Base-by-base conservation (phyloP, 2,888 invertebrate species). In the Cantharis nigra region DNA sequence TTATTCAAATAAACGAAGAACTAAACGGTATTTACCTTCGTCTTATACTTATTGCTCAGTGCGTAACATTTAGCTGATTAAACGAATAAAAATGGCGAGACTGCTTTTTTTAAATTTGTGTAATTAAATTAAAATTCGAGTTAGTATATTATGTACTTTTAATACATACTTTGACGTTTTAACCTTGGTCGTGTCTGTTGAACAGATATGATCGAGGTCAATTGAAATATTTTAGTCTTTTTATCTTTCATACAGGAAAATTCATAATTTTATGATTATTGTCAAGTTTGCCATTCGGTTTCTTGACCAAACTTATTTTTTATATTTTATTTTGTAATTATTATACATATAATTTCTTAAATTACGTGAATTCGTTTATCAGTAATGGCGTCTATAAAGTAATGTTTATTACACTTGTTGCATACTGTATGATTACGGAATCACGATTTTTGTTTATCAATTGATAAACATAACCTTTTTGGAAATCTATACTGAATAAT, bases 131-230 rank as follows among this genome's bases (percentile, higher is more conserved):
- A 49, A 49, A 49, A n/a, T 49, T 49, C n/a, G n/a, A 49, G 49
- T 49, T 49, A n/a, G n/a, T 49, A 7, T 49, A 49, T 49, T 49
- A 49, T 49, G 49, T 49, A 49, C 49, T 49, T 49, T 67, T 67
- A 67, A 23, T 26, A 67, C 26, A 23, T 67, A 67, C 65, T 67
- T 67, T 67, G 65, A 67, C 65, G 65, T 67, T 67, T 23, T 67
- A 67, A 67, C 65, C 65, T 67, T 67, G 65, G 65, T 67, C 23
- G n/a, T 67, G 65, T 67, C 65, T 67, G 26, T 67, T 67, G 7
- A 67, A 23, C 65, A 20, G 65, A 67, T 67, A 67, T 67, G 16
- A 67, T 67, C 65, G 65, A 67, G 65, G 65, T 67, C 65, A 67
- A 9, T 67, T 67, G 23, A 26, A 67, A 11, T 11, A 64, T 67